These are phyloP conservation scores for Cephalotes varians DNA, from an alignment of 2,888 invertebrate genomes.

Conservation along the genomic window DNA sequence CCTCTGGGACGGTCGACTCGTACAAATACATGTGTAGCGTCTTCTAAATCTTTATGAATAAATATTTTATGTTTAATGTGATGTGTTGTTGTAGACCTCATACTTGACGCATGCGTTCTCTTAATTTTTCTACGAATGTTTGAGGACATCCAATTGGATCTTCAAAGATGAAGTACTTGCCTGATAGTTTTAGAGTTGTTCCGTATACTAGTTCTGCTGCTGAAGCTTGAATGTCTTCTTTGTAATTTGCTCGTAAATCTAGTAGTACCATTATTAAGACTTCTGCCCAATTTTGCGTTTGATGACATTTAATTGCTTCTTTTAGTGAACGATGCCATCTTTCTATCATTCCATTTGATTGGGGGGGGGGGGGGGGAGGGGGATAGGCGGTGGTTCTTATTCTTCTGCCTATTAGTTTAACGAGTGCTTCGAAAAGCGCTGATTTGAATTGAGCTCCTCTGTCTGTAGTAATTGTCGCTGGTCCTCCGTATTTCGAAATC, in stretches of 20 bases:
- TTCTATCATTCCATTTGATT: slow-evolving; percentile 68
- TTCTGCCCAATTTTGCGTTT: slow-evolving; percentile 35
- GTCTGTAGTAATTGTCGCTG: neutral
- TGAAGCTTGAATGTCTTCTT: slow-evolving; percentile 60
- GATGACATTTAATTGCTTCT: slow-evolving; percentile 63
- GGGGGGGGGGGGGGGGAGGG: too few species aligned
- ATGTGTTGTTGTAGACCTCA: neutral
- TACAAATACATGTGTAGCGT: neutral
- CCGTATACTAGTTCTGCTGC: slow-evolving; percentile 60
- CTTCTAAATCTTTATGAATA: neutral
- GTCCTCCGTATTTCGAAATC: neutral
- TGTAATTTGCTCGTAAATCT: slow-evolving; percentile 55
- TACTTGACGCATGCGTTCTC: neutral
- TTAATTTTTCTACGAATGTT: neutral
- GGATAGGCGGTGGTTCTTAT: slow-evolving; percentile 58
- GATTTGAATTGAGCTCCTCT: neutral
- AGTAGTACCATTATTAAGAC: slow-evolving; percentile 58
- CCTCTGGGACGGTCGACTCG: neutral
- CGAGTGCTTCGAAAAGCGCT: neutral
- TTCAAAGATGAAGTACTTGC: neutral
- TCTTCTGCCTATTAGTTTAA: neutral
- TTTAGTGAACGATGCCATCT: slow-evolving; percentile 64
- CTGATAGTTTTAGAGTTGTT: neutral
- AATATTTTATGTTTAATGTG: neutral
- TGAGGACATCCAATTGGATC: neutral